Evolutionary conservation across 1,140 invertebrate genomes (phyloP), one percentile per base, ranked within the genome.

Genomic region (Streblospio benedicti): DNA sequence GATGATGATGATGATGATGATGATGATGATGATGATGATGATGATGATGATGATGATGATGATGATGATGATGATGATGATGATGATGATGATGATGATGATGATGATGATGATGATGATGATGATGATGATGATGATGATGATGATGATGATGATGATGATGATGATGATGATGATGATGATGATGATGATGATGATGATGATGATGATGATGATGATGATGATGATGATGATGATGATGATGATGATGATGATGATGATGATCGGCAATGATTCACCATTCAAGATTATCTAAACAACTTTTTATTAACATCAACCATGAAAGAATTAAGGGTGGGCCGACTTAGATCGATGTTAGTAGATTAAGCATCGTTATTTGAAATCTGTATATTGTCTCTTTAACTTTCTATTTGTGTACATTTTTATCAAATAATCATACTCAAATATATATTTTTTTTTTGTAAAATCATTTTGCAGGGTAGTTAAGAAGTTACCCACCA

Each of bases 1-100:
- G 35, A 41, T 41, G 35, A 41, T 41, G 35, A 41, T 41, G 35
- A 41, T 41, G 35, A 41, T 41, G 35, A 41, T 41, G 38, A n/a
- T 27, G 47, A 18, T 2, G 47, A 27, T 50, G 6, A 18, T 2
- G 25, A 50, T 50, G 1, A 50, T 12, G 38, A 41, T 41, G 38
- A 41, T 41, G 38, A 51, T 51, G 49, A 51, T 4, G 49, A 51
- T 4, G 49, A 51, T 23, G n/a, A 51, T 3, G 49, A 51, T 51
- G 49, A 51, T 51, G 49, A 51, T 51, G 49, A 51, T 3, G 49
- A 51, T 51, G 49, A 51, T 23, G 49, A 25, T 23, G 49, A 51
- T 51, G 49, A 51, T 20, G 49, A 51, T 51, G 49, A 51, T 51
- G 49, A 51, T 51, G 49, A 51, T 51, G 49, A 51, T 51, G 49